These are phyloP conservation scores for Bedellia somnulentella DNA, from an alignment of 2,888 invertebrate species.

Conservation along the genomic window DNA sequence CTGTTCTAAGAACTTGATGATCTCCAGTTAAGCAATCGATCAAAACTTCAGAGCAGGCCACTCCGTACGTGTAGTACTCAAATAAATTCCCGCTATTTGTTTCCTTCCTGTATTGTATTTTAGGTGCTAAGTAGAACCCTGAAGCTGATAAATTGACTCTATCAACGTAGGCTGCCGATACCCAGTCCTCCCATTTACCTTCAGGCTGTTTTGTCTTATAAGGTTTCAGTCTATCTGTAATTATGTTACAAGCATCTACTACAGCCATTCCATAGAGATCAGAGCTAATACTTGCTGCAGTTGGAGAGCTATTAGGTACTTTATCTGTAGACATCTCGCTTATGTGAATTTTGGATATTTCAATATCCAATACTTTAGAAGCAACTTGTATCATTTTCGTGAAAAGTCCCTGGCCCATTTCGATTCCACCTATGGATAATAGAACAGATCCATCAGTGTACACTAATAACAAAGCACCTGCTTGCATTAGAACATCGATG, in stretches of 20 bases:
- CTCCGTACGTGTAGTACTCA: constrained; percentile 80
- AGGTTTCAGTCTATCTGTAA: constrained; percentile 68
- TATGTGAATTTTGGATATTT: constrained; percentile 67
- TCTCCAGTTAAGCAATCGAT: constrained; percentile 87
- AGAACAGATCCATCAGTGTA: constrained; percentile 81
- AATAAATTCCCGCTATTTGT: constrained; percentile 69
- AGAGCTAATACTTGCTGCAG: constrained; percentile 77
- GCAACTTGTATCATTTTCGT: constrained; percentile 89
- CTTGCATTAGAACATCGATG: constrained; percentile 69
- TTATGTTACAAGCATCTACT: constrained; percentile 68
- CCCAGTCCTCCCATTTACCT: constrained; percentile 80
- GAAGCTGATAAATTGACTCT: constrained; percentile 72
- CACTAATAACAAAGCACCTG: constrained; percentile 74
- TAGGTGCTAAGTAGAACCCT: constrained; percentile 72
- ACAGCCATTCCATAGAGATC: constrained; percentile 85
- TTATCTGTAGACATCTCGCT: constrained; percentile 78
- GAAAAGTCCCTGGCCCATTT: constrained; percentile 91
- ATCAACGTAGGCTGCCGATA: constrained; percentile 67
- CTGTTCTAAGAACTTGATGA: constrained; percentile 77
- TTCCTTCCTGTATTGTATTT: constrained; percentile 63
- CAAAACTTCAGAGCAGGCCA: constrained; percentile 81
- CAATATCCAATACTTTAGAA: constrained; percentile 65
- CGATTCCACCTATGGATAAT: constrained; percentile 78
- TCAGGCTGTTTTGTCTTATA: constrained; percentile 67
- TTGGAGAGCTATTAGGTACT: constrained; percentile 79